phyloP scores from a whole-genome alignment of 1,140 invertebrate genomes.

The Danaus plexippus region DNA sequence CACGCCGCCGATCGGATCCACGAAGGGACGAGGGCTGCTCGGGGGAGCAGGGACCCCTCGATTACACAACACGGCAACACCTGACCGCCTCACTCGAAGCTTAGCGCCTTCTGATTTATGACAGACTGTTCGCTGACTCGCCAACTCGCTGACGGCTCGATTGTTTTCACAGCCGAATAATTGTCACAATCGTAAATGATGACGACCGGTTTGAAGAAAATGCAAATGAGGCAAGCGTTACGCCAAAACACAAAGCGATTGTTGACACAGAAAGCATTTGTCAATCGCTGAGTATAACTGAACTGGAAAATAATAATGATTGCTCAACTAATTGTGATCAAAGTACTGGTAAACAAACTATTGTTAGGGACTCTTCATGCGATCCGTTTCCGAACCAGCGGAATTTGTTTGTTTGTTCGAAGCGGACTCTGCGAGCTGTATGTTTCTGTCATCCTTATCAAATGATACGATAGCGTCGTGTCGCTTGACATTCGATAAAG shows the following conservation, averaged over 20 bases:
- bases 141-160: slow-evolving; percentile 25
- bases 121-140: slow-evolving; percentile 9
- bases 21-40: slow-evolving; percentile 45
- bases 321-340: slow-evolving; percentile 54
- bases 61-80: slow-evolving; percentile 58
- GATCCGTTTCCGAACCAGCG: slow-evolving; percentile 31
- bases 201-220: slow-evolving; percentile 33
- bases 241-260: slow-evolving; percentile 37
- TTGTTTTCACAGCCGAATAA: slow-evolving; percentile 35
- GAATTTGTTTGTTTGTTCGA: slow-evolving; percentile 16
- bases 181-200: slow-evolving; percentile 29
- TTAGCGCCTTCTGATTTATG: slow-evolving; percentile 45
- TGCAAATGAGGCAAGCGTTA: slow-evolving; percentile 39
- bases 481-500: too few relatives aligned
- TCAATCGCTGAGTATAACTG: slow-evolving; percentile 26
- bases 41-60: slow-evolving; percentile 29
- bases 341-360: slow-evolving; percentile 55
- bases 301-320: slow-evolving; percentile 47
- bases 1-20: slow-evolving; percentile 51
- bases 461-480: too few relatives aligned
- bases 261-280: slow-evolving; percentile 38
- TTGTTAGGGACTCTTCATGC: slow-evolving; percentile 31
- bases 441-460: too few relatives aligned
- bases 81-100: slow-evolving; percentile 55
- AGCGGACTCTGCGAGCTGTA: background rate